phyloP scores from a whole-genome alignment of 1,140 invertebrate genomes.

The Nomia melanderi region DNA sequence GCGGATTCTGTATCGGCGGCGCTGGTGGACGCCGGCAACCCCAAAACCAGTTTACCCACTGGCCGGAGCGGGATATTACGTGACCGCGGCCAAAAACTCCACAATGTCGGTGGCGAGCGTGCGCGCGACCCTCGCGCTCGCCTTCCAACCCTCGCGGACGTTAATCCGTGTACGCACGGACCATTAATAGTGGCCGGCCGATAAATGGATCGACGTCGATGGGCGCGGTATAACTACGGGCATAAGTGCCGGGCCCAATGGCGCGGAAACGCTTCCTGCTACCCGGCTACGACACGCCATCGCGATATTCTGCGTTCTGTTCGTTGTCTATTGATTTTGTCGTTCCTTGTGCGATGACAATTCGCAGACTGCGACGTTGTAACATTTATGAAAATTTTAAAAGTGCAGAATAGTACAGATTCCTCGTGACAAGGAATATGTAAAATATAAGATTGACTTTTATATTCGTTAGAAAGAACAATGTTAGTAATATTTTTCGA shows the following conservation, averaged over 20 bases:
- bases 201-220: slow-evolving; percentile 64
- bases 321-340: too few relatives aligned
- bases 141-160: slow-evolving; percentile 18
- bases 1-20: slow-evolving; percentile 20
- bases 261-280: slow-evolving; percentile 45
- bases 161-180: slow-evolving; percentile 62
- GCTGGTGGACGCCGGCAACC: slow-evolving; percentile 1
- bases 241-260: slow-evolving; percentile 52
- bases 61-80: slow-evolving; percentile 17
- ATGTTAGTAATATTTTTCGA: too few relatives aligned
- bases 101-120: slow-evolving; percentile 21
- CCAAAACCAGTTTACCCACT: slow-evolving; percentile 38
- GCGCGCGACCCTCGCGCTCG: too few relatives aligned
- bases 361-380: too few relatives aligned
- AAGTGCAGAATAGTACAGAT: too few relatives aligned
- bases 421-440: too few relatives aligned
- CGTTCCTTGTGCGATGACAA: too few relatives aligned
- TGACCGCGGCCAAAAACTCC: slow-evolving; percentile 42
- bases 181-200: slow-evolving; percentile 61
- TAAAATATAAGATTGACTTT: too few relatives aligned
- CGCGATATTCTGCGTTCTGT: too few relatives aligned
- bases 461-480: too few relatives aligned
- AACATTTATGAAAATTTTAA: too few relatives aligned
- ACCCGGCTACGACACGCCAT: background rate
- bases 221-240: slow-evolving; percentile 37